Percentiles rank a stretch among this genome's conserved stretches.
Evolutionary conservation across 2,888 invertebrate genomes (phyloP).

Genomic region (Lydus trimaculatus): DNA sequence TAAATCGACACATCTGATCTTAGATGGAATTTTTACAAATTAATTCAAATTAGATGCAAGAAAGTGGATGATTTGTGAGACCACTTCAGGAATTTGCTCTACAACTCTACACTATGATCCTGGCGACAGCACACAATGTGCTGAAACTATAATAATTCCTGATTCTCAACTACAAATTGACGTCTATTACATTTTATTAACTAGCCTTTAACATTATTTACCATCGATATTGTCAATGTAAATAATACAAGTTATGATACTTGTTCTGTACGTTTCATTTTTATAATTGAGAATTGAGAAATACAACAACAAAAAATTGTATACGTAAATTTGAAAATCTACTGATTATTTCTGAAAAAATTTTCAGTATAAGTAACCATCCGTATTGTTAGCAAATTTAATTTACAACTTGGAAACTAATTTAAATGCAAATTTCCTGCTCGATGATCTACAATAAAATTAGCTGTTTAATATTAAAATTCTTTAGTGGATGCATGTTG

Average conservation of each 20-base stretch:
- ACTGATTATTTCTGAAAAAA: background rate
- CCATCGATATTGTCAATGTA: constrained; percentile 10
- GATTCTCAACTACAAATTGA: constrained; percentile 36
- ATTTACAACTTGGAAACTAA: constrained; percentile 9
- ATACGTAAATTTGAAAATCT: background rate
- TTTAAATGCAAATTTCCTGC: constrained; percentile 13
- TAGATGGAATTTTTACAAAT: background rate
- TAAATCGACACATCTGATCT: background rate
- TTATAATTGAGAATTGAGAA: background rate
- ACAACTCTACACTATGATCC: constrained; percentile 27
- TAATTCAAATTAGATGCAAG: constrained; percentile 3
- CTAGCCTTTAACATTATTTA: constrained; percentile 13
- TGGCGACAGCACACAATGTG: constrained; percentile 27
- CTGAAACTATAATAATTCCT: constrained; percentile 26
- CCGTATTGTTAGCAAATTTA: constrained; percentile 13
- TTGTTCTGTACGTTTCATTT: background rate
- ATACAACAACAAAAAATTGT: background rate
- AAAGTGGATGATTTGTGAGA: background rate
- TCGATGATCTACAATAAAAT: constrained; percentile 15
- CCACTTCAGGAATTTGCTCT: constrained; percentile 25
- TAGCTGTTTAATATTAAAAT: constrained; percentile 15
- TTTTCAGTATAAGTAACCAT: constrained; percentile 5
- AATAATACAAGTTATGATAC: constrained; percentile 3
- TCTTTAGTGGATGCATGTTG: constrained; percentile 7
- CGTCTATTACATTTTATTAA: constrained; percentile 35